These are phyloP conservation scores for Metalampra italica DNA, from an alignment of 2,888 invertebrate genomes.

Conservation along the genomic window DNA sequence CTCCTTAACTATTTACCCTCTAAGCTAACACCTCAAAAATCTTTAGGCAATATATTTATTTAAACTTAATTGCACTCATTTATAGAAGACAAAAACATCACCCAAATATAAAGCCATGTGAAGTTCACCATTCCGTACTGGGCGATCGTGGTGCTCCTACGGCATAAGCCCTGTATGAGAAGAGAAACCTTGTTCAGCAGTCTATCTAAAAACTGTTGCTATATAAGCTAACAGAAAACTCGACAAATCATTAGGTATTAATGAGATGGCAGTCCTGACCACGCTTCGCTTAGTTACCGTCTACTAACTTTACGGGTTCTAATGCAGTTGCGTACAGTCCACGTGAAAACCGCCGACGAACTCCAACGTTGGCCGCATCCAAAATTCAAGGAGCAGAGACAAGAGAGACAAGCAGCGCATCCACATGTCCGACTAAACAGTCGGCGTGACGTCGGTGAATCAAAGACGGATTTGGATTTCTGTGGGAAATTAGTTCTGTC, in stretches of 20 bases:
- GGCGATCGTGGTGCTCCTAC: no score
- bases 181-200: no score
- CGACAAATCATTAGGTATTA: conserved; percentile 11
- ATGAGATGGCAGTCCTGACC: conserved; percentile 37
- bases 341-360: conserved; percentile 49
- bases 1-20: conserved; percentile 30
- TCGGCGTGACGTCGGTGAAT: conserved; percentile 38
- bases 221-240: no score
- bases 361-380: conserved; percentile 52
- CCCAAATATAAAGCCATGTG: no score
- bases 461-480: conserved; percentile 46
- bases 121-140: no score
- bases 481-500: conserved; percentile 35
- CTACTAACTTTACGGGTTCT: conserved; percentile 47
- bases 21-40: no score
- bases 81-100: neutral
- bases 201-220: no score
- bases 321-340: conserved; percentile 53
- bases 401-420: conserved; percentile 48
- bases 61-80: neutral
- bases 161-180: no score
- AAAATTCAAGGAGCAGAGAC: conserved; percentile 64
- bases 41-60: neutral
- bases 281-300: conserved; percentile 30
- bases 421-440: conserved; percentile 44